Conservation (phyloP, 1,140 invertebrate genomes). For the Eubasilissa regina region DNA sequence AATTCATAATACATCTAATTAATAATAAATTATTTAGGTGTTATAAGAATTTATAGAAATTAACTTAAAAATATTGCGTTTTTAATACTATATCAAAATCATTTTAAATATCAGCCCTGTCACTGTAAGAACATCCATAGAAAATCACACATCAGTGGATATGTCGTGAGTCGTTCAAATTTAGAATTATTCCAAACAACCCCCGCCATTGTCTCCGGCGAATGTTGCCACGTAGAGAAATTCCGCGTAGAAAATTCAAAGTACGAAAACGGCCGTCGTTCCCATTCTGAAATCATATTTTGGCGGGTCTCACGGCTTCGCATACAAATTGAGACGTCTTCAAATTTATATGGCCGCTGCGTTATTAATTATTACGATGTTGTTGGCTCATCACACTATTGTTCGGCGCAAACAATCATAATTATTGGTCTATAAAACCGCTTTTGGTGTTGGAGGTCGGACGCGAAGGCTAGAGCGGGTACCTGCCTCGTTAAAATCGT, state of each 20-base stretch:
- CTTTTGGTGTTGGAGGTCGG: conserved; percentile 7
- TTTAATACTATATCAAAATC: too few relatives aligned
- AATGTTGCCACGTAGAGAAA: neutral
- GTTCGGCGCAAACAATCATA: conserved; percentile 14
- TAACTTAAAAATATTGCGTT: too few relatives aligned
- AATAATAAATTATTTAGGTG: too few relatives aligned
- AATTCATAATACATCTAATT: too few relatives aligned
- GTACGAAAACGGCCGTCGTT: neutral
- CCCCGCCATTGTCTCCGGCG: too few relatives aligned
- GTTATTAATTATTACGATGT: conserved; percentile 9
- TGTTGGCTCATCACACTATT: conserved; percentile 27
- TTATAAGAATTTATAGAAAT: too few relatives aligned
- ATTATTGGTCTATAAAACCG: conserved; percentile 14
- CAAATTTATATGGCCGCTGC: conserved; percentile 1
- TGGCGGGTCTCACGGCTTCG: conserved; percentile 22
- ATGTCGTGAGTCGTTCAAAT: too few relatives aligned
- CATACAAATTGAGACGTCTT: conserved; percentile 14
- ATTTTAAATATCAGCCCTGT: too few relatives aligned
- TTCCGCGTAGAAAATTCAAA: neutral
- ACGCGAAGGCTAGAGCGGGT: neutral
- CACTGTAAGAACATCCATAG: too few relatives aligned
- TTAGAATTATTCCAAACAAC: too few relatives aligned
- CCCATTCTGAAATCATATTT: conserved; percentile 30
- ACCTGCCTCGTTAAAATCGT: too few relatives aligned
- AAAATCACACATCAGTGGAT: too few relatives aligned